Conservation (phyloP, 2,888 invertebrate genomes). For the Acleris cristana region DNA sequence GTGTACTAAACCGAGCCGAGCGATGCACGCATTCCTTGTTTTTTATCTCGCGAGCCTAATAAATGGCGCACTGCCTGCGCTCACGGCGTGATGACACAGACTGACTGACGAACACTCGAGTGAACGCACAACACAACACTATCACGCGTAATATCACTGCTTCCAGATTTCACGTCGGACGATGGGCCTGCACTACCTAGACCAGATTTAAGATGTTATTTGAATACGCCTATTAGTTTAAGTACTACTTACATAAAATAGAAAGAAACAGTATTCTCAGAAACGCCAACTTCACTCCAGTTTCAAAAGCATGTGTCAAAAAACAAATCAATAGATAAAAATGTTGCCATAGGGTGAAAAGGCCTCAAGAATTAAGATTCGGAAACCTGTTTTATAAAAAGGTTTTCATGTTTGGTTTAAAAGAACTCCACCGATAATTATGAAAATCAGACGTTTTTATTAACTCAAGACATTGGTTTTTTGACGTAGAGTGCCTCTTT, state of each 20-base stretch:
- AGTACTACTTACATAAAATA: slow-evolving; percentile 72
- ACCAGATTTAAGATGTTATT: slow-evolving; percentile 54
- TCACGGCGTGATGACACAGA: slow-evolving; percentile 74
- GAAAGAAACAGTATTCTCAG: slow-evolving; percentile 71
- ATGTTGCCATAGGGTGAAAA: slow-evolving; percentile 18
- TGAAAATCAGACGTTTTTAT: too few species aligned
- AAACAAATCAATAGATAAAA: slow-evolving; percentile 36
- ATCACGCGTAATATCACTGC: slow-evolving; percentile 19
- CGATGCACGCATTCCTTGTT: slow-evolving; percentile 68
- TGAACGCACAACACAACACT: slow-evolving; percentile 23
- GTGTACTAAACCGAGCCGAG: slow-evolving; percentile 54
- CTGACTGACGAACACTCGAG: slow-evolving; percentile 45
- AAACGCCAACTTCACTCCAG: slow-evolving; percentile 72
- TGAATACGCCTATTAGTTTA: slow-evolving; percentile 56
- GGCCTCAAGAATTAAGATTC: not conserved
- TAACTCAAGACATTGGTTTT: too few species aligned
- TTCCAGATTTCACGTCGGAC: slow-evolving; percentile 12
- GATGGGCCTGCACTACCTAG: slow-evolving; percentile 43
- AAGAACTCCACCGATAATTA: too few species aligned
- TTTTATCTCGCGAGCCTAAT: slow-evolving; percentile 58
- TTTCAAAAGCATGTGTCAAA: slow-evolving; percentile 37
- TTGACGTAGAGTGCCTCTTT: too few species aligned
- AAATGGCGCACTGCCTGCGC: slow-evolving; percentile 72
- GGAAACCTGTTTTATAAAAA: not conserved
- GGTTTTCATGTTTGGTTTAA: not conserved